Base-by-base conservation (phyloP, 2,888 invertebrate species). In the Eueremaeus valkanovi region DNA sequence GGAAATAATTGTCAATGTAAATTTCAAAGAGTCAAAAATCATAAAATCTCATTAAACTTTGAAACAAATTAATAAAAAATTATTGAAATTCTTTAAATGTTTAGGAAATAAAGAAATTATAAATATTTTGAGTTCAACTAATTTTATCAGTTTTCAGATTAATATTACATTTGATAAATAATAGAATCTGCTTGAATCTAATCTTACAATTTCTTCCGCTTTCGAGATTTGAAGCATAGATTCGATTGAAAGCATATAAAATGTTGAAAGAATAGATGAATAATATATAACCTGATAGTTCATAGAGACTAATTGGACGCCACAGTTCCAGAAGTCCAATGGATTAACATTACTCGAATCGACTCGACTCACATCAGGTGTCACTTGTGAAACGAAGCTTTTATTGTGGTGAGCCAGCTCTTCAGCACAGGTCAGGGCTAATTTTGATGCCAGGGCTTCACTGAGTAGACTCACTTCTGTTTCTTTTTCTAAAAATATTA, bases 251-350 rank as follows among this genome's bases (percentile, higher is more conserved):
- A 33, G 29, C 11, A 8, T 36, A 8, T 36, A 36, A 8, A 5
- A 8, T 21, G 13, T 9, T 63, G 5, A 3, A 63, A 18, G 13
- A 63, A 9, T 21, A 66, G 29, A 66, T 16, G 13, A 9, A 21
- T 8, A n/a, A n/a, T 55, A 5, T 9, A 36, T 24, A 68, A 72
- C 75, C 61, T 75, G 75, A 40, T 77, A 79, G 61, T 79, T 79
- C 78, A 88, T 81, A 2, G 87, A 85, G 77, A 86, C 86, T 82
- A 86, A 82, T 81, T 87, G 85, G 81, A 86, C 85, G 72, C 88
- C 88, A 80, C 85, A 85, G 80, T 86, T 87, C 88, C 88, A 88
- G 78, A 86, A 84, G 79, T 87, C 87, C 79, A 87, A 84, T 21
- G 86, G 86, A 80, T 86, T 83, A 78, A 81, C 82, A 79, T 83